Conservation (phyloP, 2,113 vertebrate genomes). For the human (Homo sapiens) region DNA sequence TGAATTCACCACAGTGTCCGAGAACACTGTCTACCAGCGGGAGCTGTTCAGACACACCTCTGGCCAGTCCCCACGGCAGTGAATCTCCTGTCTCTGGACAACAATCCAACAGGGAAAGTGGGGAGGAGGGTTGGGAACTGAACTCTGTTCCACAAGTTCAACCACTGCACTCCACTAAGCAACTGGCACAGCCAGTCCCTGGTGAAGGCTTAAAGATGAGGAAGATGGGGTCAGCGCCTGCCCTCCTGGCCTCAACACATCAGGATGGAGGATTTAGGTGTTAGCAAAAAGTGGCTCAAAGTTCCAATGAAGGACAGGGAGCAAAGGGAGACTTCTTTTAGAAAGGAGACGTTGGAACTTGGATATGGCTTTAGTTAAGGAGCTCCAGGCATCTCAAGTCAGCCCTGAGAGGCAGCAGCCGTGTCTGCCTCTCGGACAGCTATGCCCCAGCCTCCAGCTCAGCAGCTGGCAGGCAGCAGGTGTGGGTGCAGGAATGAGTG, state of each 20-base stretch:
- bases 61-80: not conserved
- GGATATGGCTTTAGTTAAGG: not conserved
- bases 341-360: not conserved
- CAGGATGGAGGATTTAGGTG: not conserved
- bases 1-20: not conserved
- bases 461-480: not conserved
- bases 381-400: not conserved
- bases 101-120: not conserved
- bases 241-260: not conserved
- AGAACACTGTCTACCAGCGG: not conserved
- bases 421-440: fast-evolving
- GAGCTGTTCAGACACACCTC: not conserved
- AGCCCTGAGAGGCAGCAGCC: fast-evolving
- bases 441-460: not conserved
- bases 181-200: fast-evolving
- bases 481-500: not conserved
- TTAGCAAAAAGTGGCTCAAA: not conserved
- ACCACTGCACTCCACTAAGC: not conserved
- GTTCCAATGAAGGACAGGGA: not conserved
- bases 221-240: fast-evolving
- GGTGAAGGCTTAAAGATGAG: not conserved
- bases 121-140: too few species aligned
- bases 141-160: not conserved
- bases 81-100: not conserved
- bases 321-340: not conserved